phyloP scores from a whole-genome alignment of 2,797 vertebrate species.

The Gymnocypris eckloni region DNA sequence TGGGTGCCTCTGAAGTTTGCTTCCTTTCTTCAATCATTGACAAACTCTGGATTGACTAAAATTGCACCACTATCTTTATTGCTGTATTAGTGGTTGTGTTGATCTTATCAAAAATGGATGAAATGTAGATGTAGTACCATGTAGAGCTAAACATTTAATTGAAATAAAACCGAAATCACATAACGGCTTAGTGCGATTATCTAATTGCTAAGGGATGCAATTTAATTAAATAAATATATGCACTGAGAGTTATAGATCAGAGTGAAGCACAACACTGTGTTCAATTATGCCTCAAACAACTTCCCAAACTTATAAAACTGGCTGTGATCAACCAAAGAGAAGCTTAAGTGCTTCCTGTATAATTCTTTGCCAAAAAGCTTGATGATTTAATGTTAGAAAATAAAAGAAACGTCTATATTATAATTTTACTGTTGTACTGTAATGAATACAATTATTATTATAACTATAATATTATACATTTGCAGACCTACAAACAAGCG shows the following conservation, averaged over 20 bases:
- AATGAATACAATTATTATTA: background rate
- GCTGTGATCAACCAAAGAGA: background rate
- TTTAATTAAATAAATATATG: background rate
- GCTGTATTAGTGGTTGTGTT: background rate
- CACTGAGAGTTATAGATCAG: background rate
- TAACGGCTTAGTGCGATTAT: background rate
- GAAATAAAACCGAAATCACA: background rate
- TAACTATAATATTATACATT: background rate
- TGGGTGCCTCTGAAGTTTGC: background rate
- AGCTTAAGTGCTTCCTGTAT: background rate
- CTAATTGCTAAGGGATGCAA: background rate
- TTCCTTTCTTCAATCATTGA: background rate
- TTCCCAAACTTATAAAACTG: background rate
- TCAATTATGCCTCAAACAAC: background rate
- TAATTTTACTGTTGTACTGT: background rate
- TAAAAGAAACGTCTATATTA: background rate
- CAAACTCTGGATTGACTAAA: background rate
- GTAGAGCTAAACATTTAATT: background rate
- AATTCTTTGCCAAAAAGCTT: background rate
- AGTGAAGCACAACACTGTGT: background rate
- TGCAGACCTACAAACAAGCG: background rate
- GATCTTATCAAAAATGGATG: background rate
- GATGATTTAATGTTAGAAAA: background rate
- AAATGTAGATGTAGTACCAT: background rate
- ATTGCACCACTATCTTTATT: background rate